Base-by-base conservation (phyloP, 2,797 vertebrate species). In the Syncerus caffer region DNA sequence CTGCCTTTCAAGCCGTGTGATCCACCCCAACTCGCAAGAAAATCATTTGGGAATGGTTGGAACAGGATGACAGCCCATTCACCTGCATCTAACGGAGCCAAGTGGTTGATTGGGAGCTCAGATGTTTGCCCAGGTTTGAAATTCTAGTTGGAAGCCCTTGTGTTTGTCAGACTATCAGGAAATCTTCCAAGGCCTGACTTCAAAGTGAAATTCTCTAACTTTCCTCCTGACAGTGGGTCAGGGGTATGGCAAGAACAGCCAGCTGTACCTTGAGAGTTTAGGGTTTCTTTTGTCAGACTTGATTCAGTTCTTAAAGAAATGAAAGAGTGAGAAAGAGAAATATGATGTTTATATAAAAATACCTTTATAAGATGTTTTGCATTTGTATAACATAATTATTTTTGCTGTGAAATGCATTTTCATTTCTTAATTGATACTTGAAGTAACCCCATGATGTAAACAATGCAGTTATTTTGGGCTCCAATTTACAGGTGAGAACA, bases 41-140 rank as follows among this genome's bases (percentile, higher is more conserved):
- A 91, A 64, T 51, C 84, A 45, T 80, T 60, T 92, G 89, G 94
- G 91, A 96, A 89, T 15, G 38, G 11, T 87, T 96, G 79, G 95
- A 95, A 78, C 51, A 84, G 31, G 80, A 95, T 90, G 78, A 90
- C 16, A 91, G 85, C 34, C 62, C 88, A n/a, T n/a, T 96, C 89
- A 97, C 96, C 97, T 96, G 71, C 62, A 45, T 89, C 85, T 92
- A 83, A 9, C 31, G 0, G n/a, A 57, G 87, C 64, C 45, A 42
- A 85, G 50, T 3, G 42, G 45, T 57, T 83, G 34, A 85, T 27
- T 17, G 42, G 89, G 67, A 95, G 71, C 85, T 95, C 87, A 47
- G 87, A 95, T 84, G 82, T 94, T 92, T 96, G 91, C 96, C 80
- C 27, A 57, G 92, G 85, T 97, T 95, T 96, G 89, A 90, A 96